Conservation (phyloP, 2,113 vertebrate species). For the Lagopus muta region DNA sequence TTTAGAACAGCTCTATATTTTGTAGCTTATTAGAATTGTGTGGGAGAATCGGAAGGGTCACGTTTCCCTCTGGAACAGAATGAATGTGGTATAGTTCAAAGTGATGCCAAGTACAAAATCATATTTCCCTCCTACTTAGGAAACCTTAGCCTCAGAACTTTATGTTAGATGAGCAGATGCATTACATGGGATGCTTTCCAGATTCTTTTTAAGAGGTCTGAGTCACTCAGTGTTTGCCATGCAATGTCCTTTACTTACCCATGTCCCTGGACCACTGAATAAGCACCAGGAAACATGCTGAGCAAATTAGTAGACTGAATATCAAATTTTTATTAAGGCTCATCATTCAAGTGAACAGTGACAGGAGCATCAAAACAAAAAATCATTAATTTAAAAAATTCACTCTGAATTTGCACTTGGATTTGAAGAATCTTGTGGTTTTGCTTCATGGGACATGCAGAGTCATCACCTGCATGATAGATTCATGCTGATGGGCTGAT, state of each 20-base stretch:
- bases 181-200: slow-evolving; percentile 62
- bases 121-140: slow-evolving; percentile 59
- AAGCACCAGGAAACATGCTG: neutral
- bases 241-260: neutral
- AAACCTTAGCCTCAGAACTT: slow-evolving; percentile 55
- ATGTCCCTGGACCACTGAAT: neutral
- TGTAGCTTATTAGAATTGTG: neutral
- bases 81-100: slow-evolving; percentile 1
- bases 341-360: neutral
- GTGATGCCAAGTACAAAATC: slow-evolving; percentile 56
- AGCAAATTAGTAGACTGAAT: neutral
- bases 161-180: slow-evolving; percentile 61
- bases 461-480: neutral
- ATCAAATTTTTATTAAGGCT: neutral
- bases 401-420: fast-evolving
- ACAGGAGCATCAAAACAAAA: neutral
- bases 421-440: neutral
- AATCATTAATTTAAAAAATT: neutral
- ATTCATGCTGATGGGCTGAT: neutral
- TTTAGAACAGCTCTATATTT: neutral
- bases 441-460: neutral
- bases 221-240: slow-evolving; percentile 24
- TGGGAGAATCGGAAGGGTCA: slow-evolving; percentile 44
- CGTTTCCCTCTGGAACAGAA: slow-evolving; percentile 49
- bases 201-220: slow-evolving; percentile 36